Evolutionary conservation across 2,888 invertebrate species (phyloP), one percentile per base, ranked within the genome.

Genomic region (Hyposoter didymator): DNA sequence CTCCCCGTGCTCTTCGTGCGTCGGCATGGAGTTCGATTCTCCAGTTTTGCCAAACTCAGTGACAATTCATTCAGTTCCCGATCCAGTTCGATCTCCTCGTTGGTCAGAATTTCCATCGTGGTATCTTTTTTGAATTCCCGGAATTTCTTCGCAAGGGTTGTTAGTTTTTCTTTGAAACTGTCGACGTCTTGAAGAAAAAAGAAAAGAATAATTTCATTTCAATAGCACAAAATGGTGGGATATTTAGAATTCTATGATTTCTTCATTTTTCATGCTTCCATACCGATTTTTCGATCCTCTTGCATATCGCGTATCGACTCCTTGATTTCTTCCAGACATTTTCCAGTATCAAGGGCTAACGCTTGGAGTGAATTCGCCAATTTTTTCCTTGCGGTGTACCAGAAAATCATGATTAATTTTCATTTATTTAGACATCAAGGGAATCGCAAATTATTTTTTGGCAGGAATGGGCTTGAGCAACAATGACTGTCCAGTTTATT

Each of bases 81-180:
- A 2, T 92, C 91, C 17, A 94, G 59, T 72, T 76, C 83, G 6
- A 67, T 88, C 80, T 91, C 90, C 47, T 93, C 91, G 49, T 88
- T 90, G 3, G 43, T 73, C 22, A 93, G 80, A n/a, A 55, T 74
- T 28, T 89, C 87, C 4, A 90, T 62, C 35, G 88, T 75, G 8
- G 86, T 88, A 43, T 87, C 82, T 12, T 88, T 87, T 43, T 93
- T 90, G 52, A 92, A 91, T 35, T 91, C 88, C 45, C 92, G 89
- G 74, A 94, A 91, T 82, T 90, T 90, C 55, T 89, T 89, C 82
- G 91, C 92, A 2, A 94, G 84, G 43, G 83, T 88, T 39, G 90
- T 84, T n/a, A 94, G 87, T 59, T 89, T 91, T 32, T 59, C 82
- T 86, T 90, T 92, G 70, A 91, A 93, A 35, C 76, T 82, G n/a